Conservation (phyloP, 2,888 invertebrate species). For the Prenolepis imparis region DNA sequence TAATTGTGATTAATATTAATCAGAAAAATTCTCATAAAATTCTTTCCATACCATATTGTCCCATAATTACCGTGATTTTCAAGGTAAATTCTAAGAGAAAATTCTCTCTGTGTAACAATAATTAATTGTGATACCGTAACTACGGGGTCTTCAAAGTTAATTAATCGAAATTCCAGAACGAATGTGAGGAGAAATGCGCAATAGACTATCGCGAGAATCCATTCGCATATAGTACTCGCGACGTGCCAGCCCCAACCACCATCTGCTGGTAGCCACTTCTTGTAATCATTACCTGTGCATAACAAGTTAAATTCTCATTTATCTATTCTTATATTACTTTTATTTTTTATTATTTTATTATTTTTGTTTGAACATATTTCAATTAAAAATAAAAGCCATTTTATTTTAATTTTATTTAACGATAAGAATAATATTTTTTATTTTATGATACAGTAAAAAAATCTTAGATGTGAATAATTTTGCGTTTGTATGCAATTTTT, state of each 20-base stretch:
- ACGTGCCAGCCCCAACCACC: slow-evolving; percentile 88
- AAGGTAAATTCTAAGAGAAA: too few relatives aligned
- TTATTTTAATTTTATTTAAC: neutral
- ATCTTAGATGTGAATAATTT: neutral
- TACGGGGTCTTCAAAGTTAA: slow-evolving; percentile 76
- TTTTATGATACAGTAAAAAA: neutral
- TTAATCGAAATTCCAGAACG: slow-evolving; percentile 87
- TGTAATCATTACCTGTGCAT: slow-evolving; percentile 85
- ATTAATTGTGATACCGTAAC: slow-evolving; percentile 73
- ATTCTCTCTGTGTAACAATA: too few relatives aligned
- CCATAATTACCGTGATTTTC: too few relatives aligned
- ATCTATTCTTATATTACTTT: neutral
- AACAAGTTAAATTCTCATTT: slow-evolving; percentile 15
- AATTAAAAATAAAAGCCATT: neutral
- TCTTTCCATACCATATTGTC: too few relatives aligned
- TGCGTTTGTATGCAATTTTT: neutral
- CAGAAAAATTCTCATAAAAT: too few relatives aligned
- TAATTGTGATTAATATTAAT: too few relatives aligned
- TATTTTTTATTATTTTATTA: too few relatives aligned
- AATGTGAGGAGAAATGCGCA: slow-evolving; percentile 87
- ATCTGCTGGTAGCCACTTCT: slow-evolving; percentile 86
- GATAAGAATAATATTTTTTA: neutral
- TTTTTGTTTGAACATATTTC: neutral
- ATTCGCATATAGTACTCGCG: slow-evolving; percentile 87
- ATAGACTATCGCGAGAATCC: slow-evolving; percentile 87